Percentiles rank a stretch among this genome's conserved stretches.
These are phyloP conservation scores for Amblyopsis hoosieri DNA, from an alignment of 2,797 vertebrate genomes.

Conservation along the genomic window DNA sequence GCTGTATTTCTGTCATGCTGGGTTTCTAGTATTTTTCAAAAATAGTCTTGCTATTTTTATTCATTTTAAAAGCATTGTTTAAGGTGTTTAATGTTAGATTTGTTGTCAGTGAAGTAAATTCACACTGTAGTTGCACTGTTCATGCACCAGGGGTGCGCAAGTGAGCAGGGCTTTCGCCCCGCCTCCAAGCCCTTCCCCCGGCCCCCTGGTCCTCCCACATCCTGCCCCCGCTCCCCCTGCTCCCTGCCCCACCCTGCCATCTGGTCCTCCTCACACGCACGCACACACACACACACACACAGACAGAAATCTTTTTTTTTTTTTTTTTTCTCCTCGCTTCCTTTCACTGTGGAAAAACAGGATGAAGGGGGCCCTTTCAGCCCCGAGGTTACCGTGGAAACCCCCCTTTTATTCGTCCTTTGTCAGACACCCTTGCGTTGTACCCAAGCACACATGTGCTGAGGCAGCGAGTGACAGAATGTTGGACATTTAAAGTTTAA, in stretches of 20 bases:
- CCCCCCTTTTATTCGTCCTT: conserved; percentile 67
- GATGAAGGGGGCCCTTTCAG: conserved; percentile 82
- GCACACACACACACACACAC: conserved; percentile 42
- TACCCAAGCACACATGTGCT: conserved; percentile 23
- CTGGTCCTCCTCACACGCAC: conserved; percentile 75
- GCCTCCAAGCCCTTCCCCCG: conserved; percentile 67
- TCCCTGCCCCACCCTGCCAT: conserved; percentile 81
- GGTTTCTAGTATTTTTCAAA: not conserved
- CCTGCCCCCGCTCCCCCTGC: conserved; percentile 68
- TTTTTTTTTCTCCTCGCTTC: conserved; percentile 62
- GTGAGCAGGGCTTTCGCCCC: conserved; percentile 81
- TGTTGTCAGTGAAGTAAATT: conserved; percentile 19
- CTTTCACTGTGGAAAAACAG: conserved; percentile 80
- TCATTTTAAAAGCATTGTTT: conserved; percentile 7
- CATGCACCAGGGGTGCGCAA: conserved; percentile 91
- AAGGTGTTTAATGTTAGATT: not conserved
- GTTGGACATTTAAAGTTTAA: conserved; percentile 83
- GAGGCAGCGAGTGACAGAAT: conserved; percentile 55
- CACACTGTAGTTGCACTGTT: conserved; percentile 62
- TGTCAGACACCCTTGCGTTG: conserved; percentile 64
- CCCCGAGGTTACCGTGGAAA: conserved; percentile 75
- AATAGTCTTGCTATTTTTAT: not conserved
- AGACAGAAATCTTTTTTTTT: conserved; percentile 57
- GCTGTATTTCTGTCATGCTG: not conserved
- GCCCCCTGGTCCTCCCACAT: conserved; percentile 62